Conservation (phyloP, 2,113 vertebrate species). For the Strigops habroptila region DNA sequence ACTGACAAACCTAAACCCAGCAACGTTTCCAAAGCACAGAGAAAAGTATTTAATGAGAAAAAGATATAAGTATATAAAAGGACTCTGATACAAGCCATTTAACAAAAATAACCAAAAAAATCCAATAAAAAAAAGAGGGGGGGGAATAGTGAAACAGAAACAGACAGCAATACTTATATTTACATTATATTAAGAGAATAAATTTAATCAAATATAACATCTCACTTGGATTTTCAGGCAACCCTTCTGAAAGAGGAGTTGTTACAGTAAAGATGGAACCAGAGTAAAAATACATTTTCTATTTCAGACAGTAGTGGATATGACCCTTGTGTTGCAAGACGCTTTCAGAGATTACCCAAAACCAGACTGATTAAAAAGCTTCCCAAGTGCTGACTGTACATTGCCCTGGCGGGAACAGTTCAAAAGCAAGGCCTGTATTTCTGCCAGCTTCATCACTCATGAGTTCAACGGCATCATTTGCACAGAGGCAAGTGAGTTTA, state of each 20-base stretch:
- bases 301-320: constrained; percentile 6
- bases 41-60: constrained; percentile 44
- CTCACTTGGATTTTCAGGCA: neutral
- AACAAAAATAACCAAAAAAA: neutral
- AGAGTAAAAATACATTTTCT: neutral
- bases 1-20: neutral
- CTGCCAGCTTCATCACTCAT: neutral
- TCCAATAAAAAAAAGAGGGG: neutral
- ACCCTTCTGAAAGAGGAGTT: neutral
- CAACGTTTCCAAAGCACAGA: neutral
- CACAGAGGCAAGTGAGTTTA: neutral
- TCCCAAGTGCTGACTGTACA: neutral
- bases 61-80: neutral
- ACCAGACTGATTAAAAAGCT: neutral
- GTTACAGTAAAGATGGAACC: neutral
- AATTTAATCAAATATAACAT: constrained; percentile 54
- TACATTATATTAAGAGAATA: constrained; percentile 65
- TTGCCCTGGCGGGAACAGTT: neutral
- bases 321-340: neutral
- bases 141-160: neutral
- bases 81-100: constrained; percentile 3
- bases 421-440: neutral
- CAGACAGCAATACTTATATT: neutral
- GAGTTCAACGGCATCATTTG: neutral
- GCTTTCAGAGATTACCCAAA: neutral